A percentile compares a stretch with the other conserved stretches of the same genome.
Conservation (phyloP, 2,797 vertebrate genomes). For the Coccyzus lansbergi region DNA sequence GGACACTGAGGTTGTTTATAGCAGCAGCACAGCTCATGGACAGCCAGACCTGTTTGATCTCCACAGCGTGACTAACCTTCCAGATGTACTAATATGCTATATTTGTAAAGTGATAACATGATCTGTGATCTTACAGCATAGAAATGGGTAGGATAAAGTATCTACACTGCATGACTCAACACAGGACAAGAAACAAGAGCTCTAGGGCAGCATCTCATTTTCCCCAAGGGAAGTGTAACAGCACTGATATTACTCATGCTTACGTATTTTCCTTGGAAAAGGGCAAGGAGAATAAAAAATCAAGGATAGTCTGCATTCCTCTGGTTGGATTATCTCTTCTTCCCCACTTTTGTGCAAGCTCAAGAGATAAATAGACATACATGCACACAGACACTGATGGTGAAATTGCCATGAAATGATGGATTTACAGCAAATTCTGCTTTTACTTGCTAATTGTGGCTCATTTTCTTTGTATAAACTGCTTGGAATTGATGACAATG, state of each 20-base stretch:
- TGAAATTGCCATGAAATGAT: neutral
- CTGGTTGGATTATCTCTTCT: neutral
- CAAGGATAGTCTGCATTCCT: neutral
- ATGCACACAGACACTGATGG: accelerated
- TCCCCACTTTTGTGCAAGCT: accelerated
- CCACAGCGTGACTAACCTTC: slow-evolving; percentile 65
- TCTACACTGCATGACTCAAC: slow-evolving; percentile 74
- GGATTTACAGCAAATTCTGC: neutral
- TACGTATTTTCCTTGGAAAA: neutral
- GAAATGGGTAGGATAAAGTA: slow-evolving; percentile 71
- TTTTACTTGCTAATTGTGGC: neutral
- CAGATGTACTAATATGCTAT: slow-evolving; percentile 80
- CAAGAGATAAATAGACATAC: neutral
- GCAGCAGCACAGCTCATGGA: slow-evolving; percentile 29
- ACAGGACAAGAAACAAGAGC: slow-evolving; percentile 49
- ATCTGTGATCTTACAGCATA: slow-evolving; percentile 66
- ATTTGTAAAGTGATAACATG: slow-evolving; percentile 83
- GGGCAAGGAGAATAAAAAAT: neutral
- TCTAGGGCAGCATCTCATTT: slow-evolving; percentile 27
- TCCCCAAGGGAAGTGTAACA: neutral
- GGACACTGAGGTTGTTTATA: slow-evolving; percentile 70
- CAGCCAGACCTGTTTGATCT: slow-evolving; percentile 50
- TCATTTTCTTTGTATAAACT: neutral
- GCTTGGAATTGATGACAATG: neutral
- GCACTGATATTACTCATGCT: neutral